phyloP scores from a whole-genome alignment of 2,113 vertebrate genomes.

The Oceanodroma tethys region DNA sequence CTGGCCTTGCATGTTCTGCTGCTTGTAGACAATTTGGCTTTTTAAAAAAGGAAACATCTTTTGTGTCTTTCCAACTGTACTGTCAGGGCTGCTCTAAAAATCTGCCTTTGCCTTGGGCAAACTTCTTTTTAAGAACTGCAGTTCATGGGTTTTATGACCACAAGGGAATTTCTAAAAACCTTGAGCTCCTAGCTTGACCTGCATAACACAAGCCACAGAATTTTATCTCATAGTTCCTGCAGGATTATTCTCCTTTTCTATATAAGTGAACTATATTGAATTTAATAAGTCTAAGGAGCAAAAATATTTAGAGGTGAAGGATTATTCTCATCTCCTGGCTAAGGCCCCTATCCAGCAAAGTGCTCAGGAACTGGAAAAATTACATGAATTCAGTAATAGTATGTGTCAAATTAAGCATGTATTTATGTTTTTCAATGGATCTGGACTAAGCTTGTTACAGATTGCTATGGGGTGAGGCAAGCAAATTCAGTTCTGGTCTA shows the following conservation, averaged over 20 bases:
- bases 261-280: background rate
- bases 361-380: background rate
- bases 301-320: conserved; percentile 15
- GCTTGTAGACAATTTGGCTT: background rate
- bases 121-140: background rate
- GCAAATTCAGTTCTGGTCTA: background rate
- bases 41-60: background rate
- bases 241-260: conserved; percentile 2
- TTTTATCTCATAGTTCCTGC: background rate
- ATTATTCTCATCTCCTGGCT: background rate
- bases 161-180: background rate
- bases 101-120: background rate
- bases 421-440: background rate
- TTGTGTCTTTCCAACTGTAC: background rate
- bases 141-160: background rate
- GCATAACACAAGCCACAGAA: background rate
- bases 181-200: background rate
- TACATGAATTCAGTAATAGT: background rate
- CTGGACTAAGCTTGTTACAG: background rate
- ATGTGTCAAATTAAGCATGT: conserved; percentile 1
- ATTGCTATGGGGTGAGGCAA: background rate
- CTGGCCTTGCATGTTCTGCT: background rate
- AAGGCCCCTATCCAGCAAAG: background rate
- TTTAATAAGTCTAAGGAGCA: background rate
- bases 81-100: background rate